A percentile compares a stretch with the other conserved stretches of the same genome.
phyloP scores from a whole-genome alignment of 2,113 vertebrate genomes.

The Neogobius melanostomus region DNA sequence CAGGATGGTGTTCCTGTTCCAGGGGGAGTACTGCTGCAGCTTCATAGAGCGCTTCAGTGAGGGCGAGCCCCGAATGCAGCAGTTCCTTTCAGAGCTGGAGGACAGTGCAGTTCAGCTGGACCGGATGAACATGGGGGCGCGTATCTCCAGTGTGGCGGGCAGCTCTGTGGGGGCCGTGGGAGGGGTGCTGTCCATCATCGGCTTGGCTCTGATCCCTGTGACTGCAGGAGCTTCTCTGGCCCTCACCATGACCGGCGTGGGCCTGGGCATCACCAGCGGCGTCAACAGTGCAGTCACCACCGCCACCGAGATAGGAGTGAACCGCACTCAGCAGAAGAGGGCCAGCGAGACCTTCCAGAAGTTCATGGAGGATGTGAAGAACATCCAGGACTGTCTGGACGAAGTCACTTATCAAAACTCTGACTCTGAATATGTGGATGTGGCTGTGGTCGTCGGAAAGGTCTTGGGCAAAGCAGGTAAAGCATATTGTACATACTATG shows the following conservation, averaged over 20 bases:
- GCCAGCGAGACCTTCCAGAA: slow-evolving; percentile 28
- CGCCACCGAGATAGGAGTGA: slow-evolving; percentile 39
- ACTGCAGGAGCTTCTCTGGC: slow-evolving; percentile 51
- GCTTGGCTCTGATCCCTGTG: slow-evolving; percentile 50
- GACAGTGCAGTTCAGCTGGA: slow-evolving; percentile 33
- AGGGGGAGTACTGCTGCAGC: background rate
- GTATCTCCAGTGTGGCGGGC: slow-evolving; percentile 59
- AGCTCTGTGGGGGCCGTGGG: slow-evolving; percentile 55
- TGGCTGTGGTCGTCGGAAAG: background rate
- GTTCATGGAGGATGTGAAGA: slow-evolving; percentile 50
- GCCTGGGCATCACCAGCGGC: slow-evolving; percentile 47
- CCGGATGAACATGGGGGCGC: slow-evolving; percentile 51
- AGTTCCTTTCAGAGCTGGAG: slow-evolving; percentile 36
- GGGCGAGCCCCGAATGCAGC: slow-evolving; percentile 28
- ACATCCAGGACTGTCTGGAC: slow-evolving; percentile 37
- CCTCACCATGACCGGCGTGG: slow-evolving; percentile 37
- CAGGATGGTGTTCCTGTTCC: slow-evolving; percentile 43
- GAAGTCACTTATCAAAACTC: background rate
- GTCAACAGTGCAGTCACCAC: slow-evolving; percentile 44
- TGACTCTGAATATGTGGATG: rapidly evolving
- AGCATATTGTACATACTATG: background rate
- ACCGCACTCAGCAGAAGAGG: slow-evolving; percentile 24
- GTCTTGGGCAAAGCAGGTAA: background rate
- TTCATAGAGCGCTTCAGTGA: slow-evolving; percentile 39
- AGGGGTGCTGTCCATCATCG: slow-evolving; percentile 52